Evolutionary conservation across 2,888 invertebrate species (phyloP), one percentile per base, ranked within the genome.

Genomic region (Drosophila fulvimacula): DNA sequence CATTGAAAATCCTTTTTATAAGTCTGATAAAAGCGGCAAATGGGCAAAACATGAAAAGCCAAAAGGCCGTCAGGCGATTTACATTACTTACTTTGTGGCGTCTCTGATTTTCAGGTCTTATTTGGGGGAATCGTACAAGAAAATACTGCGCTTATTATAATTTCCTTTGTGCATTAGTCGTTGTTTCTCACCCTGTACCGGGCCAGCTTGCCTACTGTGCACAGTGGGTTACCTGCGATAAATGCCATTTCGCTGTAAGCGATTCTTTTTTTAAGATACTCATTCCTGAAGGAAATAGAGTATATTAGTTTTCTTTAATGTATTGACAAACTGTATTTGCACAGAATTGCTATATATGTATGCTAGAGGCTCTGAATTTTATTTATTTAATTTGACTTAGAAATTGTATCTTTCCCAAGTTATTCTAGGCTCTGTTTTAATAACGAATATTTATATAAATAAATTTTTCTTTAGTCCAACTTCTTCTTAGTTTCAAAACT

Each of bases 1-100:
- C 70, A 17, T 30, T 11, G 79, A 84, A 85, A 86, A 88, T 86
- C 86, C 84, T 87, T 86, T 86, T 88, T 88, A 88, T 87, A 84
- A 76, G 84, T 73, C 69, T 75, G 82, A 81, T 82, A 86, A 88
- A 79, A 69, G 74, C 59, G 56, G 44, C 9, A 58, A 46, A 67
- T 44, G 39, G 15, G 57, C 30, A 66, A 52, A 68, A 69, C 64
- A 75, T 69, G 76, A 66, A 73, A 74, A 72, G 65, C 65, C 66
- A 76, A 75, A 78, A 65, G 74, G 68, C 69, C 78, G 66, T 57
- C 70, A 57, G 67, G 60, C 82, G 69, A 77, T 87, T 87, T 84
- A 76, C 87, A 79, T 88, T 87, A 84, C 84, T 81, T 85, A 79
- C 82, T 86, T 82, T 74, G 84, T 73, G 79, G 81, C 84, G 80